Base-by-base conservation (phyloP, 2,888 invertebrate genomes). In the Gnatocerus cornutus region DNA sequence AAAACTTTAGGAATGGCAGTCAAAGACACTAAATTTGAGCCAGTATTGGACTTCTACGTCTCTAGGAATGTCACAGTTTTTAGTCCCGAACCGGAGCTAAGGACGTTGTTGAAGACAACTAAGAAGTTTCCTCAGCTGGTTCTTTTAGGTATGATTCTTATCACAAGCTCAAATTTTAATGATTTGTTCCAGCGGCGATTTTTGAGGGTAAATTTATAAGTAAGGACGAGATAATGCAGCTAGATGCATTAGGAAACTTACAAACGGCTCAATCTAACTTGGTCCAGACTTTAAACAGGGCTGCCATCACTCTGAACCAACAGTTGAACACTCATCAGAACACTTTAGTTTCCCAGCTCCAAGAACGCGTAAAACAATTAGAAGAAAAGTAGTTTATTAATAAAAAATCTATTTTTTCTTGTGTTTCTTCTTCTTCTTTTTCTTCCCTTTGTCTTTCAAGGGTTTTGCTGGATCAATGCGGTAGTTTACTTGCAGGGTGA, bases 51-150 rank as follows among this genome's bases (percentile, higher is more conserved):
- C 1, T 85, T 94, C 50, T 91, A 92, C 77, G 85, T 87, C n/a
- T 88, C 90, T 0, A 88, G 88, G 29, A 90, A 89, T 80, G 87
- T 89, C 73, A 86, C 92, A 0, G 88, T 94, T 46, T 95, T 94
- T 84, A 90, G 92, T 45, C 87, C 90, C 61, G 90, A 92, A 52
- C 87, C 89, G 30, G 88, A 90, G 78, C 87, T 91, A 37, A 82
- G 83, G 7, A 87, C 87, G 74, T 80, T 95, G 78, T 81, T 92
- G 37, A 91, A 90, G 81, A 87, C 92, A 43, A 82, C 90, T 3
- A 93, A 90, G 69, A 93, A 91, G 80, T 87, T 90, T 71, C 93
- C 93, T 0, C 90, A 93, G 80, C 84, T 93, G 77, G 82, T 92
- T 73, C 84, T 95, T 13, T 82, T 95, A 83, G 93, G 93, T 89